Evolutionary conservation across 2,888 invertebrate genomes (phyloP).

Genomic region (Chymomyza procnemis): DNA sequence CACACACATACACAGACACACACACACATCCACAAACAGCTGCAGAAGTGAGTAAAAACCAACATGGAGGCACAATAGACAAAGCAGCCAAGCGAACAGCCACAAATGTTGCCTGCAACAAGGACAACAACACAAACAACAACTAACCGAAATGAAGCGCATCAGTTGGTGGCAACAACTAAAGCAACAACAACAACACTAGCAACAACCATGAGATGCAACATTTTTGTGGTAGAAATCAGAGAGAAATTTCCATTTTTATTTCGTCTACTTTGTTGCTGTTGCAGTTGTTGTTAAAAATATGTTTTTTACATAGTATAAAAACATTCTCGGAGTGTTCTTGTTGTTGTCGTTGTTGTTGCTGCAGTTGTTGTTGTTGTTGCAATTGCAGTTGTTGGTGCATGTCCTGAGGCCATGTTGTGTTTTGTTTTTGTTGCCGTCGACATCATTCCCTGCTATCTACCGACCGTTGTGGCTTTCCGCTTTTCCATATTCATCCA

Average conservation of each 20-base stretch:
- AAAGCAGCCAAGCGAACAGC: slow-evolving; percentile 59
- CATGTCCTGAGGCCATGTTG: slow-evolving; percentile 28
- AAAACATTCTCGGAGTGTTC: neutral
- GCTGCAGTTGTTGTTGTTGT: slow-evolving; percentile 18
- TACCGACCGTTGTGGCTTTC: slow-evolving; percentile 41
- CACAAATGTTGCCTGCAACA: slow-evolving; percentile 65
- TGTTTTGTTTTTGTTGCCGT: neutral
- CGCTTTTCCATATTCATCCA: slow-evolving; percentile 44
- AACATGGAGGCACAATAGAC: slow-evolving; percentile 63
- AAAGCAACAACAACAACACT: slow-evolving; percentile 16
- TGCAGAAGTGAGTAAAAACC: slow-evolving; percentile 31
- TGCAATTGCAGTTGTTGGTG: slow-evolving; percentile 44
- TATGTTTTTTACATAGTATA: slow-evolving; percentile 6
- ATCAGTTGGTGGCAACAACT: slow-evolving; percentile 8
- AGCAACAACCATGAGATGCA: slow-evolving; percentile 15
- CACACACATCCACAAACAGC: slow-evolving; percentile 16
- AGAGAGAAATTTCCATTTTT: slow-evolving; percentile 68
- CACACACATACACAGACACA: slow-evolving; percentile 1
- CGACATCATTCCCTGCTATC: neutral
- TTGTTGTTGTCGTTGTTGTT: slow-evolving; percentile 45
- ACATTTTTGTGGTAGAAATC: slow-evolving; percentile 67
- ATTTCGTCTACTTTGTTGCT: slow-evolving; percentile 44
- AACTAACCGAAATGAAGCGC: neutral
- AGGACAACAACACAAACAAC: slow-evolving; percentile 33
- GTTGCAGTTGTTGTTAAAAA: slow-evolving; percentile 22